Conservation (phyloP, 2,113 vertebrate species). For the Myanophis thanlyinensis region DNA sequence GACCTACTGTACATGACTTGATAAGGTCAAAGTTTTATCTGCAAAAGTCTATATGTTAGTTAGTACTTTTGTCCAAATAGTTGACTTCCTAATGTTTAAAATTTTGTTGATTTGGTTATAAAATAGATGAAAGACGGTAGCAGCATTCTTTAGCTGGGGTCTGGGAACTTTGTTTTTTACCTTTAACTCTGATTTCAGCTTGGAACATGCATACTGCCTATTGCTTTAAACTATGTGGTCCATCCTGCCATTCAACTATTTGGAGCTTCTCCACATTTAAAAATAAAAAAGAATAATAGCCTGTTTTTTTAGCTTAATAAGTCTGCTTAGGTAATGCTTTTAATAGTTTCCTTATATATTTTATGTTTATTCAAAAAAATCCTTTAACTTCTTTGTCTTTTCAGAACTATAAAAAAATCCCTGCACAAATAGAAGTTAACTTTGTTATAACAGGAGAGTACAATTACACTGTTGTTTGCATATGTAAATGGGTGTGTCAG, state of each 20-base stretch:
- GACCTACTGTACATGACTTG: background rate
- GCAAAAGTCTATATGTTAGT: background rate
- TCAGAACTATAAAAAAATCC: background rate
- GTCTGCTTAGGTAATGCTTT: background rate
- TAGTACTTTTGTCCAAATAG: background rate
- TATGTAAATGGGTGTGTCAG: conserved; percentile 49
- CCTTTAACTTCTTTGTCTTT: background rate
- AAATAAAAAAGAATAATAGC: background rate
- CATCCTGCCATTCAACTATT: conserved; percentile 20
- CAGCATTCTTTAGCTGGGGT: background rate
- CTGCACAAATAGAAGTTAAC: conserved; percentile 17
- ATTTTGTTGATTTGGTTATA: background rate
- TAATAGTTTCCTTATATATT: background rate
- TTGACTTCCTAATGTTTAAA: background rate
- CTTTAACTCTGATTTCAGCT: background rate
- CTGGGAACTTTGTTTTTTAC: background rate
- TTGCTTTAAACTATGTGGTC: background rate
- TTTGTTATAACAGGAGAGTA: conserved; percentile 12
- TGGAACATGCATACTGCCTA: conserved; percentile 1
- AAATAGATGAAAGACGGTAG: background rate
- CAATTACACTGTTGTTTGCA: conserved; percentile 40
- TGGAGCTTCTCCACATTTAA: conserved; percentile 28
- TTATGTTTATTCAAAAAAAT: background rate
- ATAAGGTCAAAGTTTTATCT: background rate
- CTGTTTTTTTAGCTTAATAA: conserved; percentile 20